Conservation (phyloP, 2,113 vertebrate genomes). For the Serranochromis macrocephalus region DNA sequence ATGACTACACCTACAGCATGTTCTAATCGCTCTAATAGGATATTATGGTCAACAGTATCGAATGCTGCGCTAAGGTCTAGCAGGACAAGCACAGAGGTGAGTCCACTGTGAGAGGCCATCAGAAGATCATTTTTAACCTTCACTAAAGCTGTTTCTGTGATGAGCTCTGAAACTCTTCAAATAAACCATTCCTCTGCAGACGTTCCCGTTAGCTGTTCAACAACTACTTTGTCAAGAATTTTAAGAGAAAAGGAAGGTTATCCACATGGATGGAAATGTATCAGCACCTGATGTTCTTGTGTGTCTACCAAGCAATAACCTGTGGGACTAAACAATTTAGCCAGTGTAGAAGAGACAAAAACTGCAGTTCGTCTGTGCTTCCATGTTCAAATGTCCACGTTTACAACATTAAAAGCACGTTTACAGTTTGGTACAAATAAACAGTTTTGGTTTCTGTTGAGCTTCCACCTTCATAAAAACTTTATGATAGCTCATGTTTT, state of each 20-base stretch:
- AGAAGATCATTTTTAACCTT: not conserved
- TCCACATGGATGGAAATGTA: not conserved
- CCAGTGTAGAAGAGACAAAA: not conserved
- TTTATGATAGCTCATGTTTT: not conserved
- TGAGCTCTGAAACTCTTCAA: not conserved
- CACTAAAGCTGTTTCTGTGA: not conserved
- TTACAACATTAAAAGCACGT: not conserved
- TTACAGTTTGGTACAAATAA: not conserved
- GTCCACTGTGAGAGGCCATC: not conserved
- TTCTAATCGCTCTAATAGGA: not conserved
- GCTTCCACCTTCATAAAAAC: not conserved
- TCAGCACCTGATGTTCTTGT: not conserved
- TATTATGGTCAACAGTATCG: not conserved
- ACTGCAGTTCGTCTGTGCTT: not conserved
- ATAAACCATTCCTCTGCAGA: not conserved
- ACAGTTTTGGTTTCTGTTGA: not conserved
- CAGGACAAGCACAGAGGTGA: not conserved
- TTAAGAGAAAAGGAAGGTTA: not conserved
- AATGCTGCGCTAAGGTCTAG: not conserved
- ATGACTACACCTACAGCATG: not conserved
- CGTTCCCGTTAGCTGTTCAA: accelerated
- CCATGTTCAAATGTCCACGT: not conserved
- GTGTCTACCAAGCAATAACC: not conserved
- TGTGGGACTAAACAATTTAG: not conserved
- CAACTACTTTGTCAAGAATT: not conserved